Percentiles rank a stretch among this genome's conserved stretches.
Conservation (phyloP, 2,113 vertebrate genomes). For the Pluvialis apricaria region DNA sequence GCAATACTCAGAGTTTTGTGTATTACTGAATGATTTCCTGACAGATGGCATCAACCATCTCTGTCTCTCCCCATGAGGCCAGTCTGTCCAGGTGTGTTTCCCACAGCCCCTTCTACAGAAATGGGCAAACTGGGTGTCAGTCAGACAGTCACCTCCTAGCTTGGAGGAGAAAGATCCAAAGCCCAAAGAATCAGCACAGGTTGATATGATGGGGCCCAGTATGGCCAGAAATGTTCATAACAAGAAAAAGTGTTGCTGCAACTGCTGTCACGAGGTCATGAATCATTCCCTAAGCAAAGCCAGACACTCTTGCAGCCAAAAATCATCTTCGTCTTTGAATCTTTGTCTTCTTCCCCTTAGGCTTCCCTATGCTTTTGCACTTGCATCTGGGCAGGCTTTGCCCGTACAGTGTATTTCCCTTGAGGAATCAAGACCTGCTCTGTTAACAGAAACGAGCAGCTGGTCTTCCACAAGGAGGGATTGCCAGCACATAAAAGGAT, state of each 20-base stretch:
- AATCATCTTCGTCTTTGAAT: not conserved
- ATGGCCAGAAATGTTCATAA: not conserved
- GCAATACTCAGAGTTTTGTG: not conserved
- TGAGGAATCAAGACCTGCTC: not conserved
- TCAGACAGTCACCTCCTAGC: not conserved
- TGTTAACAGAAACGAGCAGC: not conserved
- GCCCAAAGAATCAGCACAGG: not conserved
- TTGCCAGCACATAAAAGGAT: slow-evolving; percentile 14
- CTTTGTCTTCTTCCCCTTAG: not conserved
- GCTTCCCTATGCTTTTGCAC: not conserved
- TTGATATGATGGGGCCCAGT: not conserved
- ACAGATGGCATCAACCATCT: not conserved
- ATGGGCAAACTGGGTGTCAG: not conserved
- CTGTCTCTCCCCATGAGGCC: not conserved
- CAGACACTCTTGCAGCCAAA: not conserved
- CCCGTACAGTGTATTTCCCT: not conserved
- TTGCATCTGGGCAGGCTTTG: not conserved
- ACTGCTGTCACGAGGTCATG: rapidly evolving
- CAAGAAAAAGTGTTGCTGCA: rapidly evolving
- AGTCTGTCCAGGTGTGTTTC: not conserved
- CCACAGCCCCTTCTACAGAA: not conserved
- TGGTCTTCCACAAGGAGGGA: not conserved
- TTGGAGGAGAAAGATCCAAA: not conserved
- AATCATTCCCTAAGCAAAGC: not conserved
- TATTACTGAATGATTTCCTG: not conserved